phyloP scores from a whole-genome alignment of 2,797 vertebrate genomes.

The Phoebastria nigripes region DNA sequence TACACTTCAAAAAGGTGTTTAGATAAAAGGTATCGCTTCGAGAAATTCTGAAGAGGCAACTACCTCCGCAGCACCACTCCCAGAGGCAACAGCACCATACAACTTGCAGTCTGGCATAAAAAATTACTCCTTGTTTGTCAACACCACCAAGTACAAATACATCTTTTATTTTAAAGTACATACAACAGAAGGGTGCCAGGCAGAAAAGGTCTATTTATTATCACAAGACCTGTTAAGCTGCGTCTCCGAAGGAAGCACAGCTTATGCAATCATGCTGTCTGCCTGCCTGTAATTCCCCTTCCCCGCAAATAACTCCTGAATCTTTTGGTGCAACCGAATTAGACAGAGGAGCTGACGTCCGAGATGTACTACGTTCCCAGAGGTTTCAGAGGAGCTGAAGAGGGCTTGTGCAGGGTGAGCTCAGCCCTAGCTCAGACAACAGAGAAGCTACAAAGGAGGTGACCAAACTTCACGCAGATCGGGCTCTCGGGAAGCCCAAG shows the following conservation, averaged over 20 bases:
- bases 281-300: not conserved
- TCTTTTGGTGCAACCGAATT: not conserved
- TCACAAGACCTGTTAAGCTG: not conserved
- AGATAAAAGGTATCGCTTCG: not conserved
- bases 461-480: accelerated
- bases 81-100: not conserved
- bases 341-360: not conserved
- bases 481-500: not conserved
- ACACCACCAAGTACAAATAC: not conserved
- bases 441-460: not conserved
- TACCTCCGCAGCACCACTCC: not conserved
- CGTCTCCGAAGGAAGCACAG: not conserved
- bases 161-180: not conserved
- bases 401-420: not conserved
- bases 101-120: not conserved
- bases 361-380: accelerated
- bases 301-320: not conserved
- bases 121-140: not conserved
- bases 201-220: not conserved
- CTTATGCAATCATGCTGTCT: not conserved
- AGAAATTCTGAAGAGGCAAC: not conserved
- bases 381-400: not conserved
- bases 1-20: not conserved
- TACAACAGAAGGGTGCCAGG: not conserved
- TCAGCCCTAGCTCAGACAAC: not conserved